These are phyloP conservation scores for Holacanthus passer DNA, from an alignment of 2,113 vertebrate genomes.

Conservation along the genomic window DNA sequence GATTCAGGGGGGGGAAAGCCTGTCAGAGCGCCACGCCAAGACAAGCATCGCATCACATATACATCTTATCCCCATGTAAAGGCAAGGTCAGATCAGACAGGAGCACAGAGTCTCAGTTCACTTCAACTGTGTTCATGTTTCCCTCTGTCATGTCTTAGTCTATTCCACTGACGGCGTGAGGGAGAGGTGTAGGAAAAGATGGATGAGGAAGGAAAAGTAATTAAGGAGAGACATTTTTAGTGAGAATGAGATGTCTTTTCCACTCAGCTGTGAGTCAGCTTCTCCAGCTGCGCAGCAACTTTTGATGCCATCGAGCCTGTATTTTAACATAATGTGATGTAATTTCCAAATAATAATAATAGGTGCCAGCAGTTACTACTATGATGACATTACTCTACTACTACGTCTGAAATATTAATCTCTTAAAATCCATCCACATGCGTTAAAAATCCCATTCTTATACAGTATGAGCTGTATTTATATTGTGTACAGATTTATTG, in stretches of 20 bases:
- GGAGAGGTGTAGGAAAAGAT: neutral
- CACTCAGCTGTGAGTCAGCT: neutral
- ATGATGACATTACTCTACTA: neutral
- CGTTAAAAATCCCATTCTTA: neutral
- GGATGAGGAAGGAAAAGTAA: neutral
- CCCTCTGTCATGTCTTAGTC: neutral
- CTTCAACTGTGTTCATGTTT: neutral
- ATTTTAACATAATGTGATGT: neutral
- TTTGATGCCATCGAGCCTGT: neutral
- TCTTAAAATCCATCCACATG: neutral
- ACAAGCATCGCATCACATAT: conserved; percentile 26
- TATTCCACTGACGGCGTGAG: too few species aligned
- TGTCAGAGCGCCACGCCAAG: conserved; percentile 22
- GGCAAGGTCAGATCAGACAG: neutral
- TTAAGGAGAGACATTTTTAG: too few species aligned
- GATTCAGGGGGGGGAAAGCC: conserved; percentile 37
- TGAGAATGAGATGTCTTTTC: neutral
- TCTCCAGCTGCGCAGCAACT: neutral
- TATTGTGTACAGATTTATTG: too few species aligned
- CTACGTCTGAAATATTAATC: neutral
- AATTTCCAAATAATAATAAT: neutral
- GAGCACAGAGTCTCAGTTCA: neutral
- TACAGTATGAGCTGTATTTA: neutral
- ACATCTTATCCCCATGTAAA: conserved; percentile 12
- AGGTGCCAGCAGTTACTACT: neutral